A percentile compares a stretch with the other conserved stretches of the same genome.
Conservation (phyloP, 2,888 invertebrate genomes). For the Agonum fuliginosum region DNA sequence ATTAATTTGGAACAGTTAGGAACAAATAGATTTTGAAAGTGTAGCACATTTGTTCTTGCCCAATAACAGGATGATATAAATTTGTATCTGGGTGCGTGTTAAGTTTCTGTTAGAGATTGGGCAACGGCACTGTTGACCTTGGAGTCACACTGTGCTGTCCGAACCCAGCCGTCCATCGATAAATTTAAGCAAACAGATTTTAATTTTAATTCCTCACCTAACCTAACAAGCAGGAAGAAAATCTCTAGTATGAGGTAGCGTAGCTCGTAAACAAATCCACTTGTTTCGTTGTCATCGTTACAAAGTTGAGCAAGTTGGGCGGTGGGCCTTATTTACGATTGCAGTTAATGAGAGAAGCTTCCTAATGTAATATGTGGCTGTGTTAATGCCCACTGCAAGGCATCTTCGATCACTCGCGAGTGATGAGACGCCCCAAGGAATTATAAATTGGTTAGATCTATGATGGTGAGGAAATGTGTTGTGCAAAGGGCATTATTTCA, state of each 20-base stretch:
- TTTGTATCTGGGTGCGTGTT: conserved; percentile 26
- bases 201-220: conserved; percentile 50
- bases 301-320: conserved; percentile 13
- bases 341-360: conserved; percentile 33
- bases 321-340: conserved; percentile 30
- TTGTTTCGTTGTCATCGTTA: conserved; percentile 11
- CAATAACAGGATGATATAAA: conserved; percentile 41
- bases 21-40: conserved; percentile 15
- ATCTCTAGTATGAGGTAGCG: neutral
- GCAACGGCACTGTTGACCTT: conserved; percentile 44
- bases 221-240: conserved; percentile 51
- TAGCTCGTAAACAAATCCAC: conserved; percentile 54
- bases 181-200: conserved; percentile 59
- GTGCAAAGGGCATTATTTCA: conserved; percentile 2
- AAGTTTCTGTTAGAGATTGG: conserved; percentile 36
- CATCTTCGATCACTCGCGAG: neutral
- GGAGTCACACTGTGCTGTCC: conserved; percentile 53
- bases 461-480: conserved; percentile 19
- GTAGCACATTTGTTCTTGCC: conserved; percentile 12
- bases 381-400: neutral
- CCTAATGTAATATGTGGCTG: too few relatives aligned
- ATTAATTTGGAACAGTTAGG: neutral
- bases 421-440: conserved; percentile 19
- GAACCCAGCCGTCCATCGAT: conserved; percentile 48
- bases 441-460: conserved; percentile 23